These are phyloP conservation scores for Drosophila meridiana DNA, from an alignment of 2,888 invertebrate species.

Conservation along the genomic window DNA sequence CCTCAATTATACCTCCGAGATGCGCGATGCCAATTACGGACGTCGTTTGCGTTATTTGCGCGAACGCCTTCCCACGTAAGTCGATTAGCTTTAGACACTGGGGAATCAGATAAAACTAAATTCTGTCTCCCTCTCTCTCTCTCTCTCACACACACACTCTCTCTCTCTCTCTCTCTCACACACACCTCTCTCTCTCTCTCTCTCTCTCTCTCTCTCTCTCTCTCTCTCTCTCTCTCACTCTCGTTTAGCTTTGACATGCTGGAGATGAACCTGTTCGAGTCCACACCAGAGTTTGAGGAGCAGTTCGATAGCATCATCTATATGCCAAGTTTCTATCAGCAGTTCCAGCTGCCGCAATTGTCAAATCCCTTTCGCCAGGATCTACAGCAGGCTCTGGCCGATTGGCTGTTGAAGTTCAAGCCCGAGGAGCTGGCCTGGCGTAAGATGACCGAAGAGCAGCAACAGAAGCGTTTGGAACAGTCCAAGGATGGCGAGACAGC, in stretches of 20 bases:
- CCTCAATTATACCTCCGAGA: constrained; percentile 1
- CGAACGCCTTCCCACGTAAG: constrained; percentile 36
- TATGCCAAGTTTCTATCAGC: constrained; percentile 6
- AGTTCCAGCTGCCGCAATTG: constrained; percentile 16
- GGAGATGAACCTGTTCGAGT: constrained; percentile 32
- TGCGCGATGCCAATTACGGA: constrained; percentile 16
- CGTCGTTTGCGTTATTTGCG: constrained; percentile 45
- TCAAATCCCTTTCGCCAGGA: not conserved
- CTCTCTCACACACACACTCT: not conserved
- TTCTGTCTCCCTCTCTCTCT: not conserved
- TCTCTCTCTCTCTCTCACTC: not conserved
- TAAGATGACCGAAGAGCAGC: not conserved
- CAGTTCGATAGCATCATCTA: constrained; percentile 45
- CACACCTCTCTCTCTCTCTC: not conserved
- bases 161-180: not conserved
- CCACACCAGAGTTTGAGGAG: constrained; percentile 19
- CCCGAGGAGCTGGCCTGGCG: constrained; percentile 18
- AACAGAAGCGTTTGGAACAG: not conserved
- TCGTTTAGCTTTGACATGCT: constrained; percentile 47
- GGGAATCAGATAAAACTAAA: not conserved
- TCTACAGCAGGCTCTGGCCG: constrained; percentile 24
- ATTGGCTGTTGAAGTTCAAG: constrained; percentile 36
- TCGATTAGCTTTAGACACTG: not conserved
- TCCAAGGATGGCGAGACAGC: not conserved
- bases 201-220: not conserved